Evolutionary conservation across 2,113 vertebrate genomes (phyloP).

Genomic region (Typhlomys cinereus): DNA sequence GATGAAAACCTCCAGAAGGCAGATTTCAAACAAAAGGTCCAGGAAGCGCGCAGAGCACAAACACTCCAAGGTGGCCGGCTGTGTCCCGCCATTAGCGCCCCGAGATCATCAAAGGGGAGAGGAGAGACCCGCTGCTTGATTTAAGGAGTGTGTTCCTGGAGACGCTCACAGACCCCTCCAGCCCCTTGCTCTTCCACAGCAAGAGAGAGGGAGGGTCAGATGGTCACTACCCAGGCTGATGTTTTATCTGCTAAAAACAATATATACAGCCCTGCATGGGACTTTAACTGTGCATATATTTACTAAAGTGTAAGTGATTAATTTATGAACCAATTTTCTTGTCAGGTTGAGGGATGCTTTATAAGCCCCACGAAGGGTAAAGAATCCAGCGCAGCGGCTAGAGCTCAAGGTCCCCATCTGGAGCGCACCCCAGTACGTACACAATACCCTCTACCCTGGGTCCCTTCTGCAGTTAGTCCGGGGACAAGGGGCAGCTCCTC

Average conservation of each 20-base stretch:
- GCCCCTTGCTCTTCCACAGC: neutral
- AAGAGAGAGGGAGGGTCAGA: neutral
- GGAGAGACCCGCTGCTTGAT: neutral
- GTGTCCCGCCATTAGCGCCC: neutral
- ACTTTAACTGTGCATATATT: constrained; percentile 69
- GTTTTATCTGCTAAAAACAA: constrained; percentile 43
- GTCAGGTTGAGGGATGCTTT: constrained; percentile 75
- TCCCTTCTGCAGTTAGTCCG: neutral
- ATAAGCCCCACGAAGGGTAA: constrained; percentile 43
- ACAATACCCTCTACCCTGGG: neutral
- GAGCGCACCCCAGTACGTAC: constrained; percentile 56
- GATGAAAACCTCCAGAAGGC: neutral
- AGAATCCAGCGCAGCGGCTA: constrained; percentile 39
- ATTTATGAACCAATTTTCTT: constrained; percentile 81
- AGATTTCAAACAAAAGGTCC: neutral
- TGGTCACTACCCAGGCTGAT: neutral
- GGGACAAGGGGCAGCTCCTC: too few species aligned
- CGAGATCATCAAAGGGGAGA: neutral
- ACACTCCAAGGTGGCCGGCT: neutral
- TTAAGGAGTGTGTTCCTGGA: neutral
- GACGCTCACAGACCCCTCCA: constrained; percentile 1
- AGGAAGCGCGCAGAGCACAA: too few species aligned
- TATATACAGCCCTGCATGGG: neutral
- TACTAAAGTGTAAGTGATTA: constrained; percentile 71
- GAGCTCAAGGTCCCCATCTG: constrained; percentile 60